Percentiles rank a stretch among this genome's conserved stretches.
Conservation (phyloP, 2,888 invertebrate species). For the Tortricodes alternella region DNA sequence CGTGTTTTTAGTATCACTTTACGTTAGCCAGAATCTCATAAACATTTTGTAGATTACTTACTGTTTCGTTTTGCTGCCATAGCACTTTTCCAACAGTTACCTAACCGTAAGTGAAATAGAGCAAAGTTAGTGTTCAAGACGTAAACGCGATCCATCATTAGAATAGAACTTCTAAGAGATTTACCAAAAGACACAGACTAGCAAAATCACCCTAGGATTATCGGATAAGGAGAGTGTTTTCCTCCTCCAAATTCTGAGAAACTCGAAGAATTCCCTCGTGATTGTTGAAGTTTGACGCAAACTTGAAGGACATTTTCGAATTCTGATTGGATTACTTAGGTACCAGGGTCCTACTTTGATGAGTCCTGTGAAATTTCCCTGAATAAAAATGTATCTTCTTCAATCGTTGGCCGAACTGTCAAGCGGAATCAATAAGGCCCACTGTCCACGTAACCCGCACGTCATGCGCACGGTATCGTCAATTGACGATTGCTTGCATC, state of each 20-base stretch:
- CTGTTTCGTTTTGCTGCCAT: neutral
- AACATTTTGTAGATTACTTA: too few relatives aligned
- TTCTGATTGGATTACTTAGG: conserved; percentile 5
- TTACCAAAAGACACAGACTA: neutral
- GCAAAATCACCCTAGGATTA: neutral
- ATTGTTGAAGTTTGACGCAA: conserved; percentile 21
- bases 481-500: too few relatives aligned
- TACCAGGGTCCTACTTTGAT: neutral
- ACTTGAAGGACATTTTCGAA: conserved; percentile 7
- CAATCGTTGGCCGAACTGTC: neutral
- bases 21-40: too few relatives aligned
- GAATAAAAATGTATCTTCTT: neutral
- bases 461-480: too few relatives aligned
- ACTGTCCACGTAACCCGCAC: too few relatives aligned
- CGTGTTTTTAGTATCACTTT: too few relatives aligned
- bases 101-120: neutral
- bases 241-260: neutral
- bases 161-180: neutral
- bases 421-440: neutral
- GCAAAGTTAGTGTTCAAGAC: neutral
- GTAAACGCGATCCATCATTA: neutral
- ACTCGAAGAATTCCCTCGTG: conserved; percentile 12
- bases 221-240: neutral
- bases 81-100: neutral
- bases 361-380: neutral